These are phyloP conservation scores for Cosmia pyralina DNA, from an alignment of 2,888 invertebrate species.

Conservation along the genomic window DNA sequence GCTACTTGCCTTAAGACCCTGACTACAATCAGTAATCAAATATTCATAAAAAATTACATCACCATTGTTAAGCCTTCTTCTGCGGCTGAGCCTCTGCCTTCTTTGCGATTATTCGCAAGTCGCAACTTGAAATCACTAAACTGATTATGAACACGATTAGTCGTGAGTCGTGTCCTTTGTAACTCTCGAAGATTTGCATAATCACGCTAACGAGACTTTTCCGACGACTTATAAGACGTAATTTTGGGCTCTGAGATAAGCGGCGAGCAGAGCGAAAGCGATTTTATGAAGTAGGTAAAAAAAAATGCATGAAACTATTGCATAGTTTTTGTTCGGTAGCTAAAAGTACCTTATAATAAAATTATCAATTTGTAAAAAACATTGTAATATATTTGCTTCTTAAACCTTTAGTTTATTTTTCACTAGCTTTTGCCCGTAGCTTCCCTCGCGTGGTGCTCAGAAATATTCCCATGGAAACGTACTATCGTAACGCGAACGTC, in stretches of 20 bases:
- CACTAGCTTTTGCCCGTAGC: no score
- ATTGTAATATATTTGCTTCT: no score
- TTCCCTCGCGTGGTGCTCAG: no score
- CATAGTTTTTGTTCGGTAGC: no score
- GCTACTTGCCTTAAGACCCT: no score
- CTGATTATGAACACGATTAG: constrained; percentile 75
- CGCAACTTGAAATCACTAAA: constrained; percentile 61
- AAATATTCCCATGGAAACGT: no score
- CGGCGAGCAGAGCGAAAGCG: constrained; percentile 3
- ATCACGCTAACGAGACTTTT: constrained; percentile 68
- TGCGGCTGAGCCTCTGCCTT: constrained; percentile 23
- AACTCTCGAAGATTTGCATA: constrained; percentile 73
- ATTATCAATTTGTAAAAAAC: no score
- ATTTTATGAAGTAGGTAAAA: no score
- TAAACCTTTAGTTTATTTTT: not conserved
- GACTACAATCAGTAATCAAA: constrained; percentile 20
- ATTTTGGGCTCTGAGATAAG: constrained; percentile 35
- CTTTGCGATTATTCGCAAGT: constrained; percentile 55
- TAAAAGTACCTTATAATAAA: no score
- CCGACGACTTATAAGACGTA: constrained; percentile 56
- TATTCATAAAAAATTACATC: constrained; percentile 36
- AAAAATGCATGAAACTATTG: no score
- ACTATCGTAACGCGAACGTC: no score
- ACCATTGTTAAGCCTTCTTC: not conserved
- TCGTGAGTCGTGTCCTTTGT: constrained; percentile 73